These are phyloP conservation scores for Drosophila merina DNA, from an alignment of 2,888 invertebrate genomes.

Conservation along the genomic window DNA sequence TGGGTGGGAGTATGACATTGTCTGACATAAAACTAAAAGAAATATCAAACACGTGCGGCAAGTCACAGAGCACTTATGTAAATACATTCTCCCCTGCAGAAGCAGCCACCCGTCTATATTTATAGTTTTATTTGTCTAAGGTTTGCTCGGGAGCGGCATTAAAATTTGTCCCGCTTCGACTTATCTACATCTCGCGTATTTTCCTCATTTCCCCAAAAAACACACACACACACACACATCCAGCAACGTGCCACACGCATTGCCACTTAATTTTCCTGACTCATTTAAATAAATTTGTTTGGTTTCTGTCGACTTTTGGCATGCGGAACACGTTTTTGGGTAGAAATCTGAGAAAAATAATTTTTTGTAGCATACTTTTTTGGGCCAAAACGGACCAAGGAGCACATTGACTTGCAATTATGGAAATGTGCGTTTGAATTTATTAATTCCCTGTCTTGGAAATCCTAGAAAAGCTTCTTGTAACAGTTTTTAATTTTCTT, in stretches of 20 bases:
- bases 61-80: constrained; percentile 66
- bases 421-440: constrained; percentile 27
- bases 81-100: constrained; percentile 47
- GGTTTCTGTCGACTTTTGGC: constrained; percentile 18
- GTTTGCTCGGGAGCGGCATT: constrained; percentile 31
- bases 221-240: not conserved
- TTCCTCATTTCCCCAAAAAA: constrained; percentile 11
- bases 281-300: constrained; percentile 69
- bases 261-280: constrained; percentile 61
- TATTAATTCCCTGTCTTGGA: constrained; percentile 14
- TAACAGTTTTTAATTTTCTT: not conserved
- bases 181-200: constrained; percentile 65
- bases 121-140: constrained; percentile 74
- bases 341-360: constrained; percentile 20
- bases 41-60: constrained; percentile 71
- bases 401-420: constrained; percentile 33
- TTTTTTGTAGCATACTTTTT: constrained; percentile 33
- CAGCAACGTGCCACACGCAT: constrained; percentile 23
- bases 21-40: constrained; percentile 73
- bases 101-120: constrained; percentile 48
- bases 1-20: constrained; percentile 25
- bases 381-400: not conserved
- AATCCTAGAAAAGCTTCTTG: constrained; percentile 8
- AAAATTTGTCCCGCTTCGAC: constrained; percentile 33
- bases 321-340: constrained; percentile 26